Conservation (phyloP, 2,888 invertebrate genomes). For the Platycheirus rosarum region DNA sequence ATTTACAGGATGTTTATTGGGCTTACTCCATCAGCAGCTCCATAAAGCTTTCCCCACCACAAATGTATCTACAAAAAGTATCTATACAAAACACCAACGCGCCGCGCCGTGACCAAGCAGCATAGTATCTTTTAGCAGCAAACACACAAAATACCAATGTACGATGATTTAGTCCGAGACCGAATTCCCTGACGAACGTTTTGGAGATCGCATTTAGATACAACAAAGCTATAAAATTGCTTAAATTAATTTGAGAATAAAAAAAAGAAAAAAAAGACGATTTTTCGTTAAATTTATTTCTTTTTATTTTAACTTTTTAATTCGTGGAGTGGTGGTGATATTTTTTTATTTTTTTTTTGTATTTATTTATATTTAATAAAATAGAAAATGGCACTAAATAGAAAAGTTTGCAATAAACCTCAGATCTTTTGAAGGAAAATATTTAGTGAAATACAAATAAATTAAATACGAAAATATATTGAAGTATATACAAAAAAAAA, state of each 20-base stretch:
- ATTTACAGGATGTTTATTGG: conserved; percentile 60
- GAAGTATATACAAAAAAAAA: neutral
- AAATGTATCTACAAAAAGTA: conserved; percentile 66
- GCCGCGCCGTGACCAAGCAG: neutral
- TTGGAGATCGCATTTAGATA: conserved; percentile 73
- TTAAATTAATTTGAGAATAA: conserved; percentile 31
- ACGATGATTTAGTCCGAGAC: conserved; percentile 79
- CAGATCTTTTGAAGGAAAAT: conserved; percentile 21
- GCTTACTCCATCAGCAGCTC: conserved; percentile 32
- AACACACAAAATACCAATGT: conserved; percentile 60
- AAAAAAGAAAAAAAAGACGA: conserved; percentile 18
- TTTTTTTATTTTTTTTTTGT: conserved; percentile 15
- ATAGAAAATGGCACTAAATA: conserved; percentile 11
- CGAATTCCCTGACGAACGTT: conserved; percentile 82
- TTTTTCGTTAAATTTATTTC: conserved; percentile 40
- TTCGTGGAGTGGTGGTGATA: conserved; percentile 60
- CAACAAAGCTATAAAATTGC: conserved; percentile 14
- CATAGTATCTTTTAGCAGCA: conserved; percentile 60
- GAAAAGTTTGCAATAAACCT: conserved; percentile 1
- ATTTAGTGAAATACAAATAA: conserved; percentile 18
- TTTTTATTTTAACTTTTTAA: conserved; percentile 8
- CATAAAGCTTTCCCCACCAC: conserved; percentile 43
- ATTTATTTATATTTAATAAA: conserved; percentile 8
- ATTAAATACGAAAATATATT: neutral
- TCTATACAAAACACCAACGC: conserved; percentile 45